Base-by-base conservation (phyloP, 2,113 vertebrate genomes). In the Perognathus longimembris region DNA sequence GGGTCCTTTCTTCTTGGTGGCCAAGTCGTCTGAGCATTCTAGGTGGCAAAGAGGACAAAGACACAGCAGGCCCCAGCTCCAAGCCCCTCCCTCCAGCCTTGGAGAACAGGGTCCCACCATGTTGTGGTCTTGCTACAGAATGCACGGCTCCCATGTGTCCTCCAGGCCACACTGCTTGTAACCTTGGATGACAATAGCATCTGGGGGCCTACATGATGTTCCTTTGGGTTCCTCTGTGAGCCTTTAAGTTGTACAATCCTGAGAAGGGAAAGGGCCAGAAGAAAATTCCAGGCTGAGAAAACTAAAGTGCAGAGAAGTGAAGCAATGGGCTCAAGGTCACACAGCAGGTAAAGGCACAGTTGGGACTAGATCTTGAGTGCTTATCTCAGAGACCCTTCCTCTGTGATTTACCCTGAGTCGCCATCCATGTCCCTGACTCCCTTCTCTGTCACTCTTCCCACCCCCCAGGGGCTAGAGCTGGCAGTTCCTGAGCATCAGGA, bases 261-360 rank as follows among this genome's bases (percentile, higher is more conserved):
- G 17, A 63, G 63, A 66, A 14, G 40, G 80, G 20, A 57, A 66
- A 14, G 40, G 80, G 20, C 73, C 81, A 30, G 32, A 50, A 94
- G 77, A 59, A 6, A n/a, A 6, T 5, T 32, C 34, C 69, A 34
- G 9, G 21, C 28, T 54, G 74, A 80, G 21, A 80, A 73, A 42
- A 34, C 24, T 22, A 14, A 90, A 63, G 91, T 45, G 87, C 69
- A 63, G 85, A 82, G 78, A 90, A 42, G 40, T 38, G 11, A 88
- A 77, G 42, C 12, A 36, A 42, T 0, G 15, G 64, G 61, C 66
- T 36, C 22, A 66, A 75, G 34, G 26, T 63, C 71, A 88, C 45
- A 64, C 20, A 90, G 70, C 84, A 85, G 84, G 42, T 32, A 40
- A 74, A 75, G 59, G 38, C 59, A 21, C 3, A 28, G 30, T 20